These are phyloP conservation scores for Chesias legatella DNA, from an alignment of 2,888 invertebrate species.

Conservation along the genomic window DNA sequence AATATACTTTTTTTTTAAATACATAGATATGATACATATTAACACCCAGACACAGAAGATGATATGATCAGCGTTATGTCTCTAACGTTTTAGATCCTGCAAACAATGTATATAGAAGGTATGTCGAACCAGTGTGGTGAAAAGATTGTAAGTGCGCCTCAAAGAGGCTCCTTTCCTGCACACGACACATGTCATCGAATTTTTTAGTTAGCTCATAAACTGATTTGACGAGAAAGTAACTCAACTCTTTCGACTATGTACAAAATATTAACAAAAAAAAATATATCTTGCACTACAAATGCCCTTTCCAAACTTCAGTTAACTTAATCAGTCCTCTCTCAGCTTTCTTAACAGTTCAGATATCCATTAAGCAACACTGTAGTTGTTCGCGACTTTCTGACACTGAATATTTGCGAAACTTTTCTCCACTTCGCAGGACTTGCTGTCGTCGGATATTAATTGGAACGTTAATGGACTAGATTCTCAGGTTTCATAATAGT, in stretches of 20 bases:
- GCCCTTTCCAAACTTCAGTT: neutral
- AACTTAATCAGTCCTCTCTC: neutral
- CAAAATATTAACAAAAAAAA: neutral
- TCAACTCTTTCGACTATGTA: neutral
- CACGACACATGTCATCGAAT: too few relatives aligned
- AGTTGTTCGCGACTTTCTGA: neutral
- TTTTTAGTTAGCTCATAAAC: too few relatives aligned
- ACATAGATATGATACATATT: too few relatives aligned
- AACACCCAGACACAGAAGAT: neutral
- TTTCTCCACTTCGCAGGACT: constrained; percentile 1
- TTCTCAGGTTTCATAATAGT: constrained; percentile 18
- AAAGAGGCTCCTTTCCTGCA: too few relatives aligned
- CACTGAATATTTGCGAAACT: constrained; percentile 9
- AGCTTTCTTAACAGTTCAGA: neutral
- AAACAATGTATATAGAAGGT: too few relatives aligned
- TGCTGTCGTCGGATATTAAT: constrained; percentile 13
- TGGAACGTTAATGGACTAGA: constrained; percentile 15
- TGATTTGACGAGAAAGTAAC: too few relatives aligned
- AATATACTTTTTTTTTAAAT: too few relatives aligned
- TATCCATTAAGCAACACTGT: constrained; percentile 3
- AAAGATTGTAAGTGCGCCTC: too few relatives aligned
- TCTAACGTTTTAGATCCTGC: neutral
- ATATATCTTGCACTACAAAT: too few relatives aligned
- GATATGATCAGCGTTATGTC: constrained; percentile 1
- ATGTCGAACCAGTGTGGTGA: too few relatives aligned